phyloP scores from a whole-genome alignment of 37 sponge, comb jelly and placozoan genomes.

The Ianthella basta region DNA sequence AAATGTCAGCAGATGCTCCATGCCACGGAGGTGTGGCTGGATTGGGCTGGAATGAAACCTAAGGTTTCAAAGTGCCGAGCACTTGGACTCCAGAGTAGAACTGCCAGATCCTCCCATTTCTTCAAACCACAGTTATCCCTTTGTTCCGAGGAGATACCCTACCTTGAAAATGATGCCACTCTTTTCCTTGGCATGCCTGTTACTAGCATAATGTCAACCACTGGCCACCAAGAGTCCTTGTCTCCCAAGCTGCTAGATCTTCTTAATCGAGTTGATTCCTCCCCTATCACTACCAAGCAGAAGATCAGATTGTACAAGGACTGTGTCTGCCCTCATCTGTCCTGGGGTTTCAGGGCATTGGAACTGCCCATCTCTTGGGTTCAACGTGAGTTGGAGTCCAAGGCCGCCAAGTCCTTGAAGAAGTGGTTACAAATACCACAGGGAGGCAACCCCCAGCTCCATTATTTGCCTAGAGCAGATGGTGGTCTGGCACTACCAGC shows the following conservation, averaged over 20 bases:
- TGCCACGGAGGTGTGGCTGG: not conserved
- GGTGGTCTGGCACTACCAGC: not conserved
- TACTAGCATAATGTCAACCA: not conserved
- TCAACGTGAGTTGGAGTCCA: not conserved
- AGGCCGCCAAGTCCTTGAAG: not conserved
- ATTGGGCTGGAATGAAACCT: not conserved
- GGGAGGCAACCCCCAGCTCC: too few relatives aligned
- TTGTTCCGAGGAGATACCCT: not conserved
- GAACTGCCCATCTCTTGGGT: constrained; percentile 8
- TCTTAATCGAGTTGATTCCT: not conserved
- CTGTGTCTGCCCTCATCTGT: not conserved
- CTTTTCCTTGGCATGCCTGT: not conserved
- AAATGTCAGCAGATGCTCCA: not conserved
- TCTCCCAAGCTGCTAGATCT: not conserved
- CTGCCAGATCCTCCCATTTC: not conserved
- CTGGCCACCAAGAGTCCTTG: not conserved
- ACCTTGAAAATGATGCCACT: not conserved
- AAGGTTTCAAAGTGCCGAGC: not conserved
- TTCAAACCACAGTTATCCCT: not conserved
- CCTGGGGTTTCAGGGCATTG: not conserved
- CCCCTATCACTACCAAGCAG: not conserved
- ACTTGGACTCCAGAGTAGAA: not conserved
- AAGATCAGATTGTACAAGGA: not conserved
- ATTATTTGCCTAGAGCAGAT: too few relatives aligned
- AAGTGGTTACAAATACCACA: too few relatives aligned